Evolutionary conservation across 2,797 vertebrate species (phyloP), one percentile per base, ranked within the genome.

Genomic region (Sebastes oblongus): DNA sequence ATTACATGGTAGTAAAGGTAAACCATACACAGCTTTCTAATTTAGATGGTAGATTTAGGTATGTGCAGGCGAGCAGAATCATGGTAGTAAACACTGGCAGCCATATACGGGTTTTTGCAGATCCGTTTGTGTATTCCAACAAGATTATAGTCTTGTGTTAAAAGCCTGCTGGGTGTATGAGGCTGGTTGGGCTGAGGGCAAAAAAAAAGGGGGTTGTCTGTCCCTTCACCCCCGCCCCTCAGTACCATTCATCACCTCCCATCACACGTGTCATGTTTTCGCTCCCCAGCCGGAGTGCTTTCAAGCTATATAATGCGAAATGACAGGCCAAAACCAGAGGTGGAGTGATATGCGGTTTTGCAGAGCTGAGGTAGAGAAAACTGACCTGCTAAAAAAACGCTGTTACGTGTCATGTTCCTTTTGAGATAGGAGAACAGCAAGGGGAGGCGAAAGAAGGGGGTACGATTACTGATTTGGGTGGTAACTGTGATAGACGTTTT

Each of bases 301-400:
- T 91, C 73, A 72, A 88, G 90, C 92, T 92, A 84, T 84, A 88
- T 93, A 93, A 94, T 92, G 70, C 20, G 46, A 91, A 90, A 92
- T 88, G 91, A 93, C 93, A 91, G 89, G 80, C 80, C 81, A 76
- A 66, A 87, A 89, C 85, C 78, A 83, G 86, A 81, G 77, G 88
- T 83, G 82, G 81, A 88, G 66, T 74, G 86, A 84, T 90, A 69
- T 69, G 84, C 61, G 60, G 85, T 88, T 88, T 88, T 89, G 82
- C 87, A 69, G 86, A 76, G 78, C 36, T 36, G 73, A 78, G 66
- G 75, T 86, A 55, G 75, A 83, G 77, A 86, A 82, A 89, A 85
- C 71, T 59, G 78, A 74, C 81, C 77, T 79, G 78, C 80, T 75
- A 50, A 81, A 86, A 77, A 61, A 54, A n/a, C 1, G n/a, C 66